These are phyloP conservation scores for Hydropotes inermis DNA, from an alignment of 2,113 vertebrate species.

Conservation along the genomic window DNA sequence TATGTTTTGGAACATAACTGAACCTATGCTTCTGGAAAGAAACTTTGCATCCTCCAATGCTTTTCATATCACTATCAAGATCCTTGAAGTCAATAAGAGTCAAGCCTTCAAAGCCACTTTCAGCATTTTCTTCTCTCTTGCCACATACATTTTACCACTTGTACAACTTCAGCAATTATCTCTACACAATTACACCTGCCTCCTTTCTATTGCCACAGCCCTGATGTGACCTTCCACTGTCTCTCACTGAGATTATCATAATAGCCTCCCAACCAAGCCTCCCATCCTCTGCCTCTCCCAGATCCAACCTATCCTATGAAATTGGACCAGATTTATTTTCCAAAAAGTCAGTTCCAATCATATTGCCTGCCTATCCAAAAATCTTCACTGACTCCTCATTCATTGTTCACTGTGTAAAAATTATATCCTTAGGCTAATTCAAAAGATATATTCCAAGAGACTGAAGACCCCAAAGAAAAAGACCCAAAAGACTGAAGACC, in stretches of 20 bases:
- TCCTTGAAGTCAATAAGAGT: not conserved
- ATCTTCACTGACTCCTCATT: not conserved
- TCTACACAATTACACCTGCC: not conserved
- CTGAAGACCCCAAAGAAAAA: not conserved
- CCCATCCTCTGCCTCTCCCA: not conserved
- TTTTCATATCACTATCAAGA: not conserved
- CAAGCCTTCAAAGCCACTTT: not conserved
- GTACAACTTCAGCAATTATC: not conserved
- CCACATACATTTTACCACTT: not conserved
- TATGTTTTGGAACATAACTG: not conserved
- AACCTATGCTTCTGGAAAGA: not conserved
- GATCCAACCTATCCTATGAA: not conserved
- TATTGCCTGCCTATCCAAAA: not conserved
- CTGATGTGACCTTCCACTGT: not conserved
- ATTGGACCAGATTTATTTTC: not conserved
- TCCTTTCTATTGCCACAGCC: not conserved
- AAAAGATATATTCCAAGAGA: conserved; percentile 2
- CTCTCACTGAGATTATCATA: not conserved
- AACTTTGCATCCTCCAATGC: not conserved
- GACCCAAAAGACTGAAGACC: not conserved
- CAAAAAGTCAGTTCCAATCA: not conserved
- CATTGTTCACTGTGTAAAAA: not conserved
- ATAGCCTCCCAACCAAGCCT: not conserved
- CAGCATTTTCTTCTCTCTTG: not conserved
- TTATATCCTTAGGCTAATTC: not conserved